Base-by-base conservation (phyloP, 2,113 vertebrate genomes). In the Rallus limicola region DNA sequence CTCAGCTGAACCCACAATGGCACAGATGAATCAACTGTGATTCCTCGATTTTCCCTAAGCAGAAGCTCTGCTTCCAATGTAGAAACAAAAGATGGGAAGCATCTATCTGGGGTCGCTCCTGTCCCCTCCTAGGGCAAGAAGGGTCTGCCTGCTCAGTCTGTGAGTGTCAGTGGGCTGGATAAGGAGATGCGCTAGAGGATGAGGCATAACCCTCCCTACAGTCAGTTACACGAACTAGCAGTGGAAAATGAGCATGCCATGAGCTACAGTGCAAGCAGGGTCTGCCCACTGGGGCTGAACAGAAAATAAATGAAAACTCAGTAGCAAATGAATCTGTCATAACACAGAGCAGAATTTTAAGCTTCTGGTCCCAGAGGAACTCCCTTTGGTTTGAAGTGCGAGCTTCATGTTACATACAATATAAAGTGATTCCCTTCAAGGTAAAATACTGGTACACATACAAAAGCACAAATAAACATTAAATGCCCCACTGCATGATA, bases 281-380 rank as follows among this genome's bases (percentile, higher is more conserved):
- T 2, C 0, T 33, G 21, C 17, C 34, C 55, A 20, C 64, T 42
- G 10, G n/a, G 29, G 34, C 58, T 34, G 50, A 77, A 83, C 0
- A 0, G 50, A 77, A 94, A 80, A 86, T 17, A 26, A 20, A 31
- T 14, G 44, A 63, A 50, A 74, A 90, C 26, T 59, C 28, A 38
- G 36, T 23, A 52, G 10, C n/a, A 74, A 67, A 71, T 42, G 50
- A 5, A 74, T 79, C 16, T 59, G 48, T 62, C 25, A n/a, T 74
- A 88, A 58, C 31, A 82, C 34, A 63, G 34, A 69, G 63, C 25
- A 65, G 60, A 84, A 59, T 74, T 59, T 34, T 20, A 46, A 34
- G 23, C 46, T 91, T 86, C 72, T 91, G 11, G 64, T 89, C 25
- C 36, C 40, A 33, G 55, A 89, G 28, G 25, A 50, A 55, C 42